Evolutionary conservation across 1,140 invertebrate genomes (phyloP).

Genomic region (Thalassaphorura encarpata): DNA sequence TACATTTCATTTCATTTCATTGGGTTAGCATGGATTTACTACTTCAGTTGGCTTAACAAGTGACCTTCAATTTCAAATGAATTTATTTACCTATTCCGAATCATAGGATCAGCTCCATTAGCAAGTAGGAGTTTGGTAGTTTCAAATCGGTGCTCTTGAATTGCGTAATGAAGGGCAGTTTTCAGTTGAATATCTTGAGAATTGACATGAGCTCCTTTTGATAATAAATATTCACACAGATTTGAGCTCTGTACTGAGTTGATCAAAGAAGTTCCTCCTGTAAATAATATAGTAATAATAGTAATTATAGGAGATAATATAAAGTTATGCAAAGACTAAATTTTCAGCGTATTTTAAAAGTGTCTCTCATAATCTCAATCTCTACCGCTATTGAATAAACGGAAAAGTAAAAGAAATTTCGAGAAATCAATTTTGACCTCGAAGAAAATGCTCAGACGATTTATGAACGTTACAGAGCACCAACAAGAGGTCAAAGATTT

Average conservation of each 20-base stretch:
- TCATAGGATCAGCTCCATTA: slow-evolving; percentile 65
- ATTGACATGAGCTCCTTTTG: slow-evolving; percentile 68
- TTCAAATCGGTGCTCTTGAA: slow-evolving; percentile 75
- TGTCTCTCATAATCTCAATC: too few species aligned
- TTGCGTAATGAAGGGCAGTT: slow-evolving; percentile 86
- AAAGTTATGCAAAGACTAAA: too few species aligned
- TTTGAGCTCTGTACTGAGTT: slow-evolving; percentile 80
- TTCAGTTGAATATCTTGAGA: slow-evolving; percentile 81
- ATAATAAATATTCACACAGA: slow-evolving; percentile 64
- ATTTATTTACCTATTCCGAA: too few species aligned
- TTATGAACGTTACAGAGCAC: not conserved
- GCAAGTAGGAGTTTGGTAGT: slow-evolving; percentile 71
- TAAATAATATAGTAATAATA: too few species aligned
- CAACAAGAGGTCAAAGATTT: not conserved
- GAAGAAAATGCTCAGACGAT: not conserved
- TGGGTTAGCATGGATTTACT: too few species aligned
- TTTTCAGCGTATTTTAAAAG: too few species aligned
- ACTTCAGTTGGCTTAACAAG: too few species aligned
- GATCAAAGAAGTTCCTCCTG: slow-evolving; percentile 73
- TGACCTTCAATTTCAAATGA: too few species aligned
- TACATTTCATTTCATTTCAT: too few species aligned
- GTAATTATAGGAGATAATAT: too few species aligned
- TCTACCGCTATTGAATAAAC: too few species aligned
- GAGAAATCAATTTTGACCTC: not conserved
- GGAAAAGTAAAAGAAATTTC: too few species aligned